These are phyloP conservation scores for Xenopus laevis DNA, from an alignment of 2,113 vertebrate species.

Conservation along the genomic window DNA sequence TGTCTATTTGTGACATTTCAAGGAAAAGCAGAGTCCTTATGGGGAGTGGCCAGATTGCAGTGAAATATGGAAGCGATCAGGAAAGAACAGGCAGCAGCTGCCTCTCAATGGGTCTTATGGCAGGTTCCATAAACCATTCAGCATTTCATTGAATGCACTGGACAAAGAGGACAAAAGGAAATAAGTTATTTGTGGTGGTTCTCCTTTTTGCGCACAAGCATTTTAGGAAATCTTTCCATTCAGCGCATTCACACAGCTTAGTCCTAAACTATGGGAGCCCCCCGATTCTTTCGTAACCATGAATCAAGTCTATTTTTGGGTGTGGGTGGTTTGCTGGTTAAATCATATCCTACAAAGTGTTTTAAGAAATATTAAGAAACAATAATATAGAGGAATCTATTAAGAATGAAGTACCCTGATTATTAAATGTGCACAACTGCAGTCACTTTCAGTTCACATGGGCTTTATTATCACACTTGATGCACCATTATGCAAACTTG, in stretches of 20 bases:
- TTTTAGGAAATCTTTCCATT: constrained; percentile 46
- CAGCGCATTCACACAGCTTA: constrained; percentile 6
- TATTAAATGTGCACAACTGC: constrained; percentile 23
- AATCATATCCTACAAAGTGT: constrained; percentile 57
- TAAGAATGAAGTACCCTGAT: neutral
- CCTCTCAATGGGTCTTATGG: constrained; percentile 65
- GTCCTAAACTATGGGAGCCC: constrained; percentile 10
- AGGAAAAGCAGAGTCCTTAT: neutral
- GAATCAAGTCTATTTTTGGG: constrained; percentile 38
- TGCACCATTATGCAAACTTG: too few relatives aligned
- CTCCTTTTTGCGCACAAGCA: constrained; percentile 59
- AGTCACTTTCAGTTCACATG: neutral
- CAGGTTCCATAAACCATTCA: constrained; percentile 76
- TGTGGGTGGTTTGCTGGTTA: constrained; percentile 61
- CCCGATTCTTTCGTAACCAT: constrained; percentile 3
- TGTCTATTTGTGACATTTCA: neutral
- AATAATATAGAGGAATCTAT: neutral
- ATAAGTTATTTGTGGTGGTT: constrained; percentile 51
- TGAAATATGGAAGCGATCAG: neutral
- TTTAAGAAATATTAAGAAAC: constrained; percentile 39
- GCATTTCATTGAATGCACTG: constrained; percentile 62
- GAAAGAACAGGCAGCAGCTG: neutral
- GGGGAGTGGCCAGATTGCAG: neutral
- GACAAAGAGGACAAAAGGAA: constrained; percentile 50
- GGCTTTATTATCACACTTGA: neutral